A percentile compares a stretch with the other conserved stretches of the same genome.
Evolutionary conservation across 2,888 invertebrate genomes (phyloP).

Genomic region (Temnothorax rugatulus): DNA sequence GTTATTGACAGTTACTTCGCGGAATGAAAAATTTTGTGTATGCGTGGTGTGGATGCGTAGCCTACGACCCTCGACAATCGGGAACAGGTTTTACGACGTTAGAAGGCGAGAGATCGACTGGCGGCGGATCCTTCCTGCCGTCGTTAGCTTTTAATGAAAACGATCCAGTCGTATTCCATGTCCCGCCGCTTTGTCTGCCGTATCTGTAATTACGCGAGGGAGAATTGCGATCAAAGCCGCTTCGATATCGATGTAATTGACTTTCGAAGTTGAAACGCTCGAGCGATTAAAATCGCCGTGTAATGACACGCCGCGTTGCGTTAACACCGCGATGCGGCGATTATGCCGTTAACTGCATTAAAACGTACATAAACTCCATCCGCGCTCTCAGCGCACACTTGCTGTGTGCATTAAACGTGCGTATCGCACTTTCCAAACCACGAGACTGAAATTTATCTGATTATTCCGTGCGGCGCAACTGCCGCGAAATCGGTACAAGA

Average conservation of each 20-base stretch:
- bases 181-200: slow-evolving; percentile 41
- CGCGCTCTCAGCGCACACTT: slow-evolving; percentile 21
- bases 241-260: slow-evolving; percentile 58
- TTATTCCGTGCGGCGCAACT: slow-evolving; percentile 41
- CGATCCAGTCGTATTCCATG: slow-evolving; percentile 35
- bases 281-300: slow-evolving; percentile 60
- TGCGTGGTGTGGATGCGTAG: background rate
- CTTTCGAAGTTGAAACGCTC: slow-evolving; percentile 65
- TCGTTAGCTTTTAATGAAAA: slow-evolving; percentile 54
- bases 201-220: slow-evolving; percentile 45
- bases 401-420: slow-evolving; percentile 44
- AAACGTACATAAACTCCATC: slow-evolving; percentile 51
- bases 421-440: slow-evolving; percentile 47
- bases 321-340: slow-evolving; percentile 61
- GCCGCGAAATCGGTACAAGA: slow-evolving; percentile 47
- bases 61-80: slow-evolving; percentile 18
- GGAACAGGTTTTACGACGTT: slow-evolving; percentile 37
- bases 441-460: slow-evolving; percentile 52
- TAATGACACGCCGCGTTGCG: slow-evolving; percentile 50
- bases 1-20: slow-evolving; percentile 12
- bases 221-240: slow-evolving; percentile 45
- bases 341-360: slow-evolving; percentile 60
- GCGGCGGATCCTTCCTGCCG: slow-evolving; percentile 7
- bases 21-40: slow-evolving; percentile 18
- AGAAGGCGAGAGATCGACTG: slow-evolving; percentile 39